Conservation (phyloP, 2,888 invertebrate species). For the Drosophila parthenogenetica region DNA sequence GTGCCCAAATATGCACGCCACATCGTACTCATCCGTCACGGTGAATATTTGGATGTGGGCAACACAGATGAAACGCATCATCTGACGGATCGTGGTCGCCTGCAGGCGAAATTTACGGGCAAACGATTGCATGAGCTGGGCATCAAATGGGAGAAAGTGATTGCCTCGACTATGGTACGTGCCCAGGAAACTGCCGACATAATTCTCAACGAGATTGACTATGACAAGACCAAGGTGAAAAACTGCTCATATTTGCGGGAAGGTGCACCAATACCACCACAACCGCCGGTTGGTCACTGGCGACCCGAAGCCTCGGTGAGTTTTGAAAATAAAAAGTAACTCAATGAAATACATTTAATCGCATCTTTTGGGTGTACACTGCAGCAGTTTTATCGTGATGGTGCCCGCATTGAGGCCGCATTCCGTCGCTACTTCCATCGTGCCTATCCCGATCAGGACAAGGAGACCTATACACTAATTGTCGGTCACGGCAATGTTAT, state of each 20-base stretch:
- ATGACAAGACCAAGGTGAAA: constrained; percentile 87
- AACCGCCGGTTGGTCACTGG: constrained; percentile 96
- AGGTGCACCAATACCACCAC: constrained; percentile 97
- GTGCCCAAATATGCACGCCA: constrained; percentile 88
- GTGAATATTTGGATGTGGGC: constrained; percentile 94
- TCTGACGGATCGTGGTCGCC: constrained; percentile 92
- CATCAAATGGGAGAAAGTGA: constrained; percentile 91
- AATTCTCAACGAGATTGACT: constrained; percentile 90
- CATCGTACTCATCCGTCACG: constrained; percentile 96
- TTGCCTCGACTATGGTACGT: constrained; percentile 96
- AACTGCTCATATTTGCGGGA: constrained; percentile 93
- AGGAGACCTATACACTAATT: constrained; percentile 94
- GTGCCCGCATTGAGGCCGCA: constrained; percentile 97
- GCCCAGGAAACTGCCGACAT: constrained; percentile 96
- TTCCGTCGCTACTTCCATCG: constrained; percentile 97
- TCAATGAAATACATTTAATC: neutral
- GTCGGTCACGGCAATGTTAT: constrained; percentile 99
- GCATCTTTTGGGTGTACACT: constrained; percentile 30
- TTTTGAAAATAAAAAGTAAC: constrained; percentile 20
- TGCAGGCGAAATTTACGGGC: constrained; percentile 95
- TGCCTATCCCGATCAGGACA: constrained; percentile 91
- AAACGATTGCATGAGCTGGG: constrained; percentile 91
- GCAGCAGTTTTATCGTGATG: constrained; percentile 96
- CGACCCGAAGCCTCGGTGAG: constrained; percentile 91
- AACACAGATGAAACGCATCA: constrained; percentile 89